Evolutionary conservation across 2,797 vertebrate species (phyloP).

Genomic region (Leucoraja ocellata): DNA sequence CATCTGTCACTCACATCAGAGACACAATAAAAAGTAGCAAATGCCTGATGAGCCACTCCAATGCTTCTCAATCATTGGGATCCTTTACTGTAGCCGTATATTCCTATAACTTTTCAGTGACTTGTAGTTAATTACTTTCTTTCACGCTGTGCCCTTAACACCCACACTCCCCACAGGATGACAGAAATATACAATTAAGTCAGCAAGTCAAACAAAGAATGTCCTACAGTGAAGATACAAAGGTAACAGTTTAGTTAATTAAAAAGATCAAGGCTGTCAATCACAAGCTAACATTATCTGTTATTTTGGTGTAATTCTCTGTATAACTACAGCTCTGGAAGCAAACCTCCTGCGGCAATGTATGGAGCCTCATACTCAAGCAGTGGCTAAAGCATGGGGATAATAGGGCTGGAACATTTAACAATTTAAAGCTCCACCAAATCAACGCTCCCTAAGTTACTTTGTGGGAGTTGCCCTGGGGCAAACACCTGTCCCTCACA

Average conservation of each 20-base stretch:
- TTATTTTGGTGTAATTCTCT: conserved; percentile 50
- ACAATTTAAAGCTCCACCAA: conserved; percentile 48
- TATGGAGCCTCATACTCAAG: conserved; percentile 48
- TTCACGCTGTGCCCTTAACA: conserved; percentile 40
- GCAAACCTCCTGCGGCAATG: conserved; percentile 47
- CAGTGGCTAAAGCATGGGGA: conserved; percentile 51
- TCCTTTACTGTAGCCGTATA: not conserved
- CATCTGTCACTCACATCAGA: not conserved
- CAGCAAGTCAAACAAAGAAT: conserved; percentile 53
- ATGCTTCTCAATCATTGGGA: not conserved
- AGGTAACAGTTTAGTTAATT: conserved; percentile 55
- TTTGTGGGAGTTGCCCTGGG: conserved; percentile 49
- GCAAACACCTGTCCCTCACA: conserved; percentile 61
- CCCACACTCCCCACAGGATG: conserved; percentile 43
- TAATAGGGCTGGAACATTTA: conserved; percentile 43
- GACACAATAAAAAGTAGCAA: not conserved
- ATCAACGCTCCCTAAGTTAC: conserved; percentile 49
- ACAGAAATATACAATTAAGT: conserved; percentile 50
- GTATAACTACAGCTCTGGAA: conserved; percentile 47
- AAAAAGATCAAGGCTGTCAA: conserved; percentile 52
- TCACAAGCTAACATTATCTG: conserved; percentile 54
- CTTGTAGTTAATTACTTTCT: conserved; percentile 19
- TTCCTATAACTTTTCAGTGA: not conserved
- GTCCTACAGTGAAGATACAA: conserved; percentile 48
- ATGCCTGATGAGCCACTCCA: not conserved